A percentile compares a stretch with the other conserved stretches of the same genome.
These are phyloP conservation scores for Palaemon carinicauda DNA, from an alignment of 1,140 invertebrate genomes.

Conservation along the genomic window DNA sequence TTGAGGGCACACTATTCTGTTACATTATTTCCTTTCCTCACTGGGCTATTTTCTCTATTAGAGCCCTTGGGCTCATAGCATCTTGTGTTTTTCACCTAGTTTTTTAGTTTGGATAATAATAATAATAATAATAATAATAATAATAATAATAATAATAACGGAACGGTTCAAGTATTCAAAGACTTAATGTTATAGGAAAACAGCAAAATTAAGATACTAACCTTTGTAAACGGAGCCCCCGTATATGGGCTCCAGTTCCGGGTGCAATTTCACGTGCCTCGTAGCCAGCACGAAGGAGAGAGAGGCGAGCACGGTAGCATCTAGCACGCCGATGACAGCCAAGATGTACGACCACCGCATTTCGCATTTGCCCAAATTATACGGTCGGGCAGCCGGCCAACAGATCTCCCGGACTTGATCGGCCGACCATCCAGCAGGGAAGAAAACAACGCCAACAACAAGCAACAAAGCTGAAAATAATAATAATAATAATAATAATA, in stretches of 20 bases:
- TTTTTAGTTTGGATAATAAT: too few species aligned
- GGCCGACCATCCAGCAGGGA: conserved; percentile 92
- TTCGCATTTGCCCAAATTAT: conserved; percentile 81
- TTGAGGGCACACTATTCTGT: too few species aligned
- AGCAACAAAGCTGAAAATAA: conserved; percentile 77
- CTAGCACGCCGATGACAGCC: conserved; percentile 89
- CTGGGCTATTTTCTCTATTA: too few species aligned
- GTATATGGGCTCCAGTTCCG: conserved; percentile 73
- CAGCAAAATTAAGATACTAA: conserved; percentile 6
- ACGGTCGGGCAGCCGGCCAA: conserved; percentile 79
- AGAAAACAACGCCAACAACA: conserved; percentile 85
- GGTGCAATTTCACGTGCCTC: conserved; percentile 82
- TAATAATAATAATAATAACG: too few species aligned
- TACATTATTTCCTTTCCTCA: too few species aligned
- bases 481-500: too few species aligned
- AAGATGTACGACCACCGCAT: conserved; percentile 95
- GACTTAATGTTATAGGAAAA: too few species aligned
- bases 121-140: too few species aligned
- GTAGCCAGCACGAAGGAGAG: conserved; percentile 94
- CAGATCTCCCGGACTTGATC: conserved; percentile 84
- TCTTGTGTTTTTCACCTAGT: too few species aligned
- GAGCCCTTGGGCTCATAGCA: too few species aligned
- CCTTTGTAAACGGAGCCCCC: conserved; percentile 60
- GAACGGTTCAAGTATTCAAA: too few species aligned
- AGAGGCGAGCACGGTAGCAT: conserved; percentile 86